These are phyloP conservation scores for Vanessa cardui DNA, from an alignment of 2,888 invertebrate genomes.

Conservation along the genomic window DNA sequence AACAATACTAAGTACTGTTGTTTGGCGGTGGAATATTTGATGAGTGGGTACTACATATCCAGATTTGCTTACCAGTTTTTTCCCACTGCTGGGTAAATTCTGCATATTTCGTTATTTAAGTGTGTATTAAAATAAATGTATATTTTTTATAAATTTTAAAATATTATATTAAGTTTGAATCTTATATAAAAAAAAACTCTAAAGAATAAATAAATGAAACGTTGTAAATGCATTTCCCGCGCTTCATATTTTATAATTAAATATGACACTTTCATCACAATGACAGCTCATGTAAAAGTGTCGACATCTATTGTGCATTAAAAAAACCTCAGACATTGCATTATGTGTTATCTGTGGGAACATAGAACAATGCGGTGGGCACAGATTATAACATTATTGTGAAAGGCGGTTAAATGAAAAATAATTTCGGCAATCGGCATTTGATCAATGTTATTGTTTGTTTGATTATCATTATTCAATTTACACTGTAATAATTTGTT, in stretches of 20 bases:
- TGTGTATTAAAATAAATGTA: background rate
- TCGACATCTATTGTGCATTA: constrained; percentile 34
- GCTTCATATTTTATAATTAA: constrained; percentile 6
- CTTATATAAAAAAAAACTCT: too few relatives aligned
- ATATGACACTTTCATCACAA: constrained; percentile 17
- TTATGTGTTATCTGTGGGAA: constrained; percentile 29
- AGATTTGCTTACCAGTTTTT: too few relatives aligned
- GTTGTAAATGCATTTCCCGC: background rate
- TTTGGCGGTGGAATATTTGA: too few relatives aligned
- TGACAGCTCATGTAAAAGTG: constrained; percentile 18
- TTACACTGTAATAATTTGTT: background rate
- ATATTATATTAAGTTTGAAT: too few relatives aligned
- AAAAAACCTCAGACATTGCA: constrained; percentile 22
- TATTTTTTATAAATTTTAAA: too few relatives aligned
- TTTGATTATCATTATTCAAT: background rate
- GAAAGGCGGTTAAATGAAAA: constrained; percentile 23
- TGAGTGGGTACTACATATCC: too few relatives aligned
- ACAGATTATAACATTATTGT: constrained; percentile 27
- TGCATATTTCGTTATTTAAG: too few relatives aligned
- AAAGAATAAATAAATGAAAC: background rate
- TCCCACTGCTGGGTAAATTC: too few relatives aligned
- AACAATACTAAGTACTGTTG: too few relatives aligned
- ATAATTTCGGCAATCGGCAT: background rate
- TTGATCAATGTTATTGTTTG: constrained; percentile 9
- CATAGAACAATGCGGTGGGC: constrained; percentile 19